These are phyloP conservation scores for Acanthacorydalis orientalis DNA, from an alignment of 2,888 invertebrate species.

Conservation along the genomic window DNA sequence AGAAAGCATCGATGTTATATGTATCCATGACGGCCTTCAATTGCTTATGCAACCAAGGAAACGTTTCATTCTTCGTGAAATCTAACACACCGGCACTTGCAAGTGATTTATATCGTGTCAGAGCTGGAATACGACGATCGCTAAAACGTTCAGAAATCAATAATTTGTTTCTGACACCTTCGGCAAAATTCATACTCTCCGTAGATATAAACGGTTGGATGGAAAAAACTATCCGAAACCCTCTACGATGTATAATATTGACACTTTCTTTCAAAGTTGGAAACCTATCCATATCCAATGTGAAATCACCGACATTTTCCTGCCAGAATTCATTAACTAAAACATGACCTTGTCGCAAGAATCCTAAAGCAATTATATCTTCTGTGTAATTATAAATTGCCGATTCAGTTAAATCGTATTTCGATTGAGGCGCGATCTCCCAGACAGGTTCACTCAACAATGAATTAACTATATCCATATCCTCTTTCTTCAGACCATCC, in stretches of 20 bases:
- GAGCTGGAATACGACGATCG: constrained; percentile 62
- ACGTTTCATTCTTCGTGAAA: constrained; percentile 64
- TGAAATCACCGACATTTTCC: constrained; percentile 67
- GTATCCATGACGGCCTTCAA: constrained; percentile 50
- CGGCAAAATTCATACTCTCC: constrained; percentile 66
- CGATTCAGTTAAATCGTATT: constrained; percentile 44
- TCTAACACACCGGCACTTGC: constrained; percentile 74
- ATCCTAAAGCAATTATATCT: constrained; percentile 61
- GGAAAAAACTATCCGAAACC: constrained; percentile 76
- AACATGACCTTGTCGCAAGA: constrained; percentile 62
- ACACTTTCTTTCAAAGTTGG: constrained; percentile 62
- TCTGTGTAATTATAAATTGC: constrained; percentile 70
- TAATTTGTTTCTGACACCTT: constrained; percentile 57
- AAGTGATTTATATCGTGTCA: constrained; percentile 66
- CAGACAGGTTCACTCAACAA: constrained; percentile 72
- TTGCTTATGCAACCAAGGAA: constrained; percentile 59
- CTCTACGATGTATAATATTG: constrained; percentile 62
- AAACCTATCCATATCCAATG: constrained; percentile 63
- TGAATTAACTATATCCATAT: constrained; percentile 53
- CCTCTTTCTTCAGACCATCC: constrained; percentile 68
- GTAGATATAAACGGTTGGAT: constrained; percentile 82
- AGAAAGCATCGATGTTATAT: constrained; percentile 73
- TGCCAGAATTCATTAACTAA: constrained; percentile 73
- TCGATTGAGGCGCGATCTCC: constrained; percentile 59
- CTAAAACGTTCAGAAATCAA: constrained; percentile 65